Percentiles rank a stretch among this genome's conserved stretches.
Conservation (phyloP, 2,113 vertebrate genomes). For the Nipponia nippon region DNA sequence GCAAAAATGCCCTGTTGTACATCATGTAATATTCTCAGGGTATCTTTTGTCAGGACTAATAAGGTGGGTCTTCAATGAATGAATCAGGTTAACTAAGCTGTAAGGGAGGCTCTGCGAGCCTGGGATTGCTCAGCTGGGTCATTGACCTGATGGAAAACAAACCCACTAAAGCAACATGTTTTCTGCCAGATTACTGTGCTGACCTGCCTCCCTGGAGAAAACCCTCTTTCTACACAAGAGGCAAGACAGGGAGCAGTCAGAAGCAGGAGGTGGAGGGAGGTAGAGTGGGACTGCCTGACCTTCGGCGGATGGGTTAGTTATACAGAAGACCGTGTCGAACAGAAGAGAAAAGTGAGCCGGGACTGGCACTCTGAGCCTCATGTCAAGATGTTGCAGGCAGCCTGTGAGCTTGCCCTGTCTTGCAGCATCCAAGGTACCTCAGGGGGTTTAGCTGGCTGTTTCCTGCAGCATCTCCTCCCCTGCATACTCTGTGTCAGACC, state of each 20-base stretch:
- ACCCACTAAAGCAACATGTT: neutral
- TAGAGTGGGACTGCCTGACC: neutral
- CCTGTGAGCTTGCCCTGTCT: neutral
- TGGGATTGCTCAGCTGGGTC: neutral
- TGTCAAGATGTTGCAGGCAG: neutral
- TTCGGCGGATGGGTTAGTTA: neutral
- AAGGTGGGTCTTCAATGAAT: neutral
- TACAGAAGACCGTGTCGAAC: rapidly evolving
- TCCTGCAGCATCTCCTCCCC: neutral
- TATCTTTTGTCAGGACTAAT: neutral
- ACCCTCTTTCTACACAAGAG: neutral
- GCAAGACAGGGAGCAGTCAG: neutral
- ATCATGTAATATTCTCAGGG: neutral
- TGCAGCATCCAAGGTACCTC: neutral
- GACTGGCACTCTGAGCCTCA: neutral
- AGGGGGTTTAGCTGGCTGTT: neutral
- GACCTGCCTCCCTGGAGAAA: neutral
- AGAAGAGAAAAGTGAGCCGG: neutral
- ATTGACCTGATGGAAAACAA: neutral
- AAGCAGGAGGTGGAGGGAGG: neutral
- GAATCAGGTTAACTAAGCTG: neutral
- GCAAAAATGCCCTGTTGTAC: neutral
- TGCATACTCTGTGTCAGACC: neutral
- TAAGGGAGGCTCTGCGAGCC: neutral
- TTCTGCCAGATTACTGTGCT: neutral